Conservation (phyloP, 2,797 vertebrate species). For the Enteromius fasciolatus region DNA sequence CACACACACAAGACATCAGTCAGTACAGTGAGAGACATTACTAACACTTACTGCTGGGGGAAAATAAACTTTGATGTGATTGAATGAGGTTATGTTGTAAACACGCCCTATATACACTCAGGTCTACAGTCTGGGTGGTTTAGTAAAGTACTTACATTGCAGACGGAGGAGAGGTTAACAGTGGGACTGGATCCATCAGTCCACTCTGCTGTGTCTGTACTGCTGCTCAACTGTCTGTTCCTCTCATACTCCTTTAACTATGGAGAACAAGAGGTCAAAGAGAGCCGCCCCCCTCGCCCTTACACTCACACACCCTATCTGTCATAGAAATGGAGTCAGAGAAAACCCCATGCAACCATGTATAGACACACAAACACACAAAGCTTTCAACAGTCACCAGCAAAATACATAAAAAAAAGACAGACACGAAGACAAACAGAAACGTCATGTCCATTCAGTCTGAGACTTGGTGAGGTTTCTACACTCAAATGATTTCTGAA, state of each 20-base stretch:
- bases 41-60: slow-evolving; percentile 10
- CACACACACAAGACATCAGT: slow-evolving; percentile 14
- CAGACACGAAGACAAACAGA: slow-evolving; percentile 5
- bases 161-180: slow-evolving; percentile 91
- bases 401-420: background rate
- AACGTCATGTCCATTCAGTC: background rate
- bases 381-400: background rate
- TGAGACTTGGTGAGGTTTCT: background rate
- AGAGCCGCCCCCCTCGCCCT: slow-evolving; percentile 66
- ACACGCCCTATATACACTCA: slow-evolving; percentile 23
- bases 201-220: slow-evolving; percentile 88
- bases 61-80: slow-evolving; percentile 29
- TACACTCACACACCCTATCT: slow-evolving; percentile 37
- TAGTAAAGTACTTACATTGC: slow-evolving; percentile 88
- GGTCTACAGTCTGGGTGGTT: slow-evolving; percentile 44
- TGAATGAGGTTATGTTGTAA: slow-evolving; percentile 33
- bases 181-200: slow-evolving; percentile 86
- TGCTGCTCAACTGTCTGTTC: slow-evolving; percentile 85
- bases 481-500: background rate
- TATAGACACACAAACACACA: slow-evolving; percentile 32
- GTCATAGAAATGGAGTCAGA: slow-evolving; percentile 28
- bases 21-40: slow-evolving; percentile 29
- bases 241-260: slow-evolving; percentile 99
- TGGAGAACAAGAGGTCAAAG: slow-evolving; percentile 84
- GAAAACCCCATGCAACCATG: slow-evolving; percentile 52